Evolutionary conservation across 2,888 invertebrate species (phyloP).

Genomic region (Geophilus truncorum): DNA sequence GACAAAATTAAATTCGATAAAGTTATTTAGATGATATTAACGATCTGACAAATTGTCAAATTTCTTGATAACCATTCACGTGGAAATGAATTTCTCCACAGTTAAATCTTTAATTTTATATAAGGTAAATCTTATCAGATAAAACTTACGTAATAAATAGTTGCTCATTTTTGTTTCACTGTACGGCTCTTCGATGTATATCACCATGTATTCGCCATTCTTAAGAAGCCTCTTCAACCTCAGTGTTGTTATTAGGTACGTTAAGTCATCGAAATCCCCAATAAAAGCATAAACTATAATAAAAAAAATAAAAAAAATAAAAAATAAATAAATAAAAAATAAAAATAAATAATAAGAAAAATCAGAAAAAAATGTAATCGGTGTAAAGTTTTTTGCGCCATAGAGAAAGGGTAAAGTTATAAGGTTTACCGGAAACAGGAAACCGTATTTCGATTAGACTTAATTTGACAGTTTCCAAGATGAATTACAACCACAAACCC

Average conservation of each 20-base stretch:
- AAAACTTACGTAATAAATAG: conserved; percentile 40
- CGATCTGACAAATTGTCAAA: no score
- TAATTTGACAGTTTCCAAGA: not conserved
- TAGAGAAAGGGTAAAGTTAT: no score
- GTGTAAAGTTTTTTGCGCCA: no score
- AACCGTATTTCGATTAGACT: not conserved
- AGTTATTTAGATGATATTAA: no score
- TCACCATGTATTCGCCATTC: conserved; percentile 75
- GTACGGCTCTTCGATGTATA: conserved; percentile 81
- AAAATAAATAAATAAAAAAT: not conserved
- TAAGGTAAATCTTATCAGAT: no score
- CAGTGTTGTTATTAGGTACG: conserved; percentile 74
- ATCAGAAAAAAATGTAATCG: not conserved
- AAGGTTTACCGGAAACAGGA: no score
- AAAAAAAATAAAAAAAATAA: conserved; percentile 15
- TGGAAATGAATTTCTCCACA: no score
- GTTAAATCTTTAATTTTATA: no score
- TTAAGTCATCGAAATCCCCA: conserved; percentile 78
- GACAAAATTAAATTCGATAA: no score
- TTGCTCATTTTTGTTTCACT: conserved; percentile 34
- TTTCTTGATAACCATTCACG: no score
- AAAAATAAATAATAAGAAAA: not conserved
- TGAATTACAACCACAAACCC: not conserved
- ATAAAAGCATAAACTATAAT: conserved; percentile 80
- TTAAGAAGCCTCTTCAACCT: conserved; percentile 67